Evolutionary conservation across 1,140 invertebrate genomes (phyloP).

Genomic region (Tachypleus tridentatus): DNA sequence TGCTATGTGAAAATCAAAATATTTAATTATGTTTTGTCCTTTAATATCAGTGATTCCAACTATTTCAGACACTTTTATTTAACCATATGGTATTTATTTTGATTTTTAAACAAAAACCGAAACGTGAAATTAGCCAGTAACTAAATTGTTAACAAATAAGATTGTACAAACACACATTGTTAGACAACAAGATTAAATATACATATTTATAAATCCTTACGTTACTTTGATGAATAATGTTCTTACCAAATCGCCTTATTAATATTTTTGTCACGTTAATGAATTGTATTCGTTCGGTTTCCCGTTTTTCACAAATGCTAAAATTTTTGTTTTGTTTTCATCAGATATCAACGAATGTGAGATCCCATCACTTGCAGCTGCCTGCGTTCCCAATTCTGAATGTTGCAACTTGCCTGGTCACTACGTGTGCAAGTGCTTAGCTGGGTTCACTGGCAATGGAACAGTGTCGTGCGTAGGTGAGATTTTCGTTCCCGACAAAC

Average conservation of each 20-base stretch:
- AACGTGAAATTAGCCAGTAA: too few species aligned
- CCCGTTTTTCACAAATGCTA: background rate
- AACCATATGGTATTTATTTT: too few species aligned
- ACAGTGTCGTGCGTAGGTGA: constrained; percentile 26
- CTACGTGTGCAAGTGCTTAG: constrained; percentile 84
- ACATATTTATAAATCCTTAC: background rate
- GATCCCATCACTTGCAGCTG: constrained; percentile 59
- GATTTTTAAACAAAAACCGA: too few species aligned
- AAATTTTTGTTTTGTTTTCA: constrained; percentile 21
- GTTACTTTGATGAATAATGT: background rate
- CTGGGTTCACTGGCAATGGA: constrained; percentile 49
- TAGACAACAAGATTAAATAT: too few species aligned
- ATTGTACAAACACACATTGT: too few species aligned
- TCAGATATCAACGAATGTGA: constrained; percentile 88
- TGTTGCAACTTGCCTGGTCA: constrained; percentile 88
- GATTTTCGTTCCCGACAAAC: background rate
- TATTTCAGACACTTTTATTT: too few species aligned
- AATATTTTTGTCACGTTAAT: background rate
- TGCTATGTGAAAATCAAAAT: too few species aligned
- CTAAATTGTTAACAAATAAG: too few species aligned
- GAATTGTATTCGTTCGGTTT: background rate
- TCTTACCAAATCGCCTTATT: background rate
- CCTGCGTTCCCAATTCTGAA: constrained; percentile 81
- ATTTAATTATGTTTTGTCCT: too few species aligned
- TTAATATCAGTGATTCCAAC: too few species aligned